Base-by-base conservation (phyloP, 2,888 invertebrate genomes). In the Tridacna gigas region DNA sequence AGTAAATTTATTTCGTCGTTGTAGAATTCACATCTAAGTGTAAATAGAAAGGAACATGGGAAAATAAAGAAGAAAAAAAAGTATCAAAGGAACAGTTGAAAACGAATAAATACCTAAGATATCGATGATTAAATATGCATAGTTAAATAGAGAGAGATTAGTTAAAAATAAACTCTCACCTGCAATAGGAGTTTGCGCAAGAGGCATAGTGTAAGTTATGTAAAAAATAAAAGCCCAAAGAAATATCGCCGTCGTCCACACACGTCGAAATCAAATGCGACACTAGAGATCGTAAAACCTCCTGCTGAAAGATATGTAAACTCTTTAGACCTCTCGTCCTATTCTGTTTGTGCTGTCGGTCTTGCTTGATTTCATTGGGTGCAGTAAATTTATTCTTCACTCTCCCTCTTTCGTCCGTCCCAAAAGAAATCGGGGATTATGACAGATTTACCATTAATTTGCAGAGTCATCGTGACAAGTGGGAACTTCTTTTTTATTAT, bases 381-480 rank as follows among this genome's bases (percentile, higher is more conserved):
- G 56, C 56, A 56, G 20, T 56, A 56, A 56, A 56, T 56, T 11
- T 56, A 56, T 20, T 20, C 56, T 37, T 37, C 37, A 37, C 37
- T 37, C 7, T 56, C 56, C 56, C 11, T 20, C 18, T 56, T 11
- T 56, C 18, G 56, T 9, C 56, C 56, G 56, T 20, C 37, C 3
- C 37, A 37, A 37, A 37, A 37, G 37, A 22, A 63, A 25, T 13
- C n/a, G 13, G 22, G 13, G 63, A 63, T 45, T 67, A 67, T 67
- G 67, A 67, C 67, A 67, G 67, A 67, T 67, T 67, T 67, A 5
- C 37, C 45, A 67, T 67, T 67, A 67, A 67, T 67, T 45, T 67
- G 67, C 67, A 20, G 11, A 28, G 67, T 67, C 67, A 67, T 67
- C 67, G n/a, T 67, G 67, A 67, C 45, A 45, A 65, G 65, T 26